Evolutionary conservation across 1,140 invertebrate genomes (phyloP), one percentile per base, ranked within the genome.

Genomic region (Xylocopa sonorina): DNA sequence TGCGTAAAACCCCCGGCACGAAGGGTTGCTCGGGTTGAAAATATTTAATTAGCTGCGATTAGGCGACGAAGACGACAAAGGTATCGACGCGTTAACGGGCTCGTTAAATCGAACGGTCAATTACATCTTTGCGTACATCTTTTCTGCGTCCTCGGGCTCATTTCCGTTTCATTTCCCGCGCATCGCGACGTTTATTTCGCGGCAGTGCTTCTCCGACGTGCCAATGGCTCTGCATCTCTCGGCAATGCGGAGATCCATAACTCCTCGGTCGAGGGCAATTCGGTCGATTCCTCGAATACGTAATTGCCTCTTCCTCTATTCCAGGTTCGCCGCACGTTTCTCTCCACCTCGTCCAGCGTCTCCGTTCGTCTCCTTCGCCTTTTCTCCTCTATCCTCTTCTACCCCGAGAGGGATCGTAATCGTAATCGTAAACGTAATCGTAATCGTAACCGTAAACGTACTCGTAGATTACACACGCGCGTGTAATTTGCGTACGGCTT

Each of bases 251-350:
- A 71, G 75, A 87, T 78, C 84, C 81, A 86, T 88, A 88, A 87
- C 74, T 87, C 78, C 64, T 78, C 80, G 77, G 63, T 81, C 82
- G 82, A 58, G 80, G 72, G 78, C 85, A 75, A 87, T 88, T 88
- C 87, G 80, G 78, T 82, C 82, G 84, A 85, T 86, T 87, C 82
- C 60, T 76, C 81, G 84, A 87, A 87, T 85, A 84, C 84, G 86
- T 86, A 87, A 88, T 88, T 88, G 82, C 57, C 72, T 75, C 62
- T 80, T 76, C 78, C 83, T 78, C 41, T n/a, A n/a, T 57, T 72
- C 72, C 68, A 24, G 34, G 18, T 55, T 73, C 82, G 71, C 51
- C 71, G 71, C 77, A 83, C 77, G 78, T 84, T 80, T 50, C 48
- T 55, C 46, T 68, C 7, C n/a, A n/a, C 63, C 27, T 57, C 34